Conservation (phyloP, 2,113 vertebrate species). For the Meriones unguiculatus region DNA sequence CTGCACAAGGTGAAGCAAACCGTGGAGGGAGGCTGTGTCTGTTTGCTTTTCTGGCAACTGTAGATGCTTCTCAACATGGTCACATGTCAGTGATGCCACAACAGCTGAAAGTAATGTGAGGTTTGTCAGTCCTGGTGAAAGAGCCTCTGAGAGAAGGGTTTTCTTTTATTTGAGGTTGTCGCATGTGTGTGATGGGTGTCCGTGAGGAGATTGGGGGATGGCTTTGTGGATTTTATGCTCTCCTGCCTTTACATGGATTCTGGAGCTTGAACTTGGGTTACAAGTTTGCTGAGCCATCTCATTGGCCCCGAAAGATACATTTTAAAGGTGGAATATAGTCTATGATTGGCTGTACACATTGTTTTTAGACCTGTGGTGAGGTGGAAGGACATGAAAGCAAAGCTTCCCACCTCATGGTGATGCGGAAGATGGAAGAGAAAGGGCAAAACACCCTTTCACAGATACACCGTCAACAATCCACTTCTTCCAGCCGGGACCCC, state of each 20-base stretch:
- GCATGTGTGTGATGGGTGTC: background rate
- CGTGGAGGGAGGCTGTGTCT: background rate
- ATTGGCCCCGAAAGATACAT: background rate
- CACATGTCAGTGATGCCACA: background rate
- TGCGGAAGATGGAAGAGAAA: background rate
- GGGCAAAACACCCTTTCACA: background rate
- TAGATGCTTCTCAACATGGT: background rate
- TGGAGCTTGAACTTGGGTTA: background rate
- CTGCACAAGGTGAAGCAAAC: constrained; percentile 19
- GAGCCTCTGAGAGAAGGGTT: no score
- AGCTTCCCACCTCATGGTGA: background rate
- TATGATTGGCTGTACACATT: background rate
- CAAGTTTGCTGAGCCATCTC: background rate
- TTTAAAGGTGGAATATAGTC: background rate
- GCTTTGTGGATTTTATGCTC: no score
- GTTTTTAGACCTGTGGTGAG: background rate
- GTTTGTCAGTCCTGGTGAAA: background rate
- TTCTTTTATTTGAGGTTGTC: background rate
- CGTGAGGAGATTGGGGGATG: background rate
- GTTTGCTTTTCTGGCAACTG: background rate
- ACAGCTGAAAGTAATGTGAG: background rate
- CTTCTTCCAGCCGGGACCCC: background rate
- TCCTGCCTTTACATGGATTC: background rate
- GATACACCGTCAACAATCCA: background rate
- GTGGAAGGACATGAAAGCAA: background rate